Base-by-base conservation (phyloP, 2,888 invertebrate genomes). In the Scelioninae gen. 1 region DNA sequence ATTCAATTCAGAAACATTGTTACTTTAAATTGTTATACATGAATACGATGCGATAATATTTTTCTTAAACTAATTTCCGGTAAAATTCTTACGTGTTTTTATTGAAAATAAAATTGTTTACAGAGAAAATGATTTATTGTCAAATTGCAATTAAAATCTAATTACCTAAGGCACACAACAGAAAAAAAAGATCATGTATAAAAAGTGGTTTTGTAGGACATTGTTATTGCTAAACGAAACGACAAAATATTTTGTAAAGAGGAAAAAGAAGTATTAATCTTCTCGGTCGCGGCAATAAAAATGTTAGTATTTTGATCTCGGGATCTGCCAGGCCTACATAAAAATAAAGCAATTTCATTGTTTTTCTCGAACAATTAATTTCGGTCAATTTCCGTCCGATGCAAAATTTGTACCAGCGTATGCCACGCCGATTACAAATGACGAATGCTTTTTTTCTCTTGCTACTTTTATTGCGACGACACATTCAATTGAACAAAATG, bases 221-320 rank as follows among this genome's bases (percentile, higher is more conserved):
- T 49, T 75, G 55, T 75, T 75, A 56, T 65, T 55, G 56, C 49
- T 56, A 38, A 51, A 34, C 32, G 60, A 43, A 53, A 74, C 45
- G 62, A 63, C 32, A 55, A 74, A 63, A 65, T 75, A 66, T 75
- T 75, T 75, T 49, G 58, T 31, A 29, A 75, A 56, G 66, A 56
- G 65, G 40, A 65, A 65, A 75, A 66, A 58, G 58, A 58, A 15
- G 74, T 75, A 75, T 75, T 75, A 75, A 75, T 75, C 66, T 75
- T 49, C 40, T 43, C 43, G 58, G 51, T 45, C 47, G 10, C 6
- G 38, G 65, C 38, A 58, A 63, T 75, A 75, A 76, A 76, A 76
- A 49, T 68, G 58, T 66, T 76, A 60, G 58, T 74, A 15, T 55
- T 74, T 62, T 62, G 62, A 72, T 72, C 69, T 32, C 29, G 15